Evolutionary conservation across 2,113 vertebrate species (phyloP), one percentile per base, ranked within the genome.

Genomic region (Mesembrinibis cayennensis): DNA sequence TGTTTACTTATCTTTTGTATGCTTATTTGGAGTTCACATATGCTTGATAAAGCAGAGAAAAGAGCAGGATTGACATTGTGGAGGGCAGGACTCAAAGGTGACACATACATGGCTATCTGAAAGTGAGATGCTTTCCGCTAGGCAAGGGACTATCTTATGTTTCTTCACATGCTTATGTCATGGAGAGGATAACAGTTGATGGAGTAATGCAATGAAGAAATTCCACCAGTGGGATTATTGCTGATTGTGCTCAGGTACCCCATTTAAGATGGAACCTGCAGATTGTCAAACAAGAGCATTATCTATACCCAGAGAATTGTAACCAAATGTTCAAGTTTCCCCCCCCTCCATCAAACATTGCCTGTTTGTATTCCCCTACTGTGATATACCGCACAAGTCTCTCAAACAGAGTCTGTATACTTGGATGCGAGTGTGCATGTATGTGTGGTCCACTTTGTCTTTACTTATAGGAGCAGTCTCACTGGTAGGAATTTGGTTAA

Each of bases 341-440:
- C 40, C 40, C 40, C 40, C 40, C 40, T n/a, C 40, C 8, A 6
- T 38, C 9, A 45, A 2, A 19, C 0, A 0, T 62, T 82, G 14
- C 30, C 6, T 49, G 8, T 77, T 92, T 86, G 9, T 72, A 4
- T 76, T 91, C 26, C 26, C 7, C 6, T 87, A 0, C 13, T 50
- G 14, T 21, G 26, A 16, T 30, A 45, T 3, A 25, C 36, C 3
- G 2, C 38, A 25, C n/a, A 30, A 9, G 2, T 45, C 6, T 59
- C 53, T 80, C 40, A 44, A 2, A 52, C 4, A 45, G 27, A 59
- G 58, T 53, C 30, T 82, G 19, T 55, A 0, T 38, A 3, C 25
- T 16, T 70, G 52, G 44, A 11, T 78, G 9, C 23, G 12, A 25
- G 34, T 19, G n/a, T 79, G 27, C 13, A 9, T 27, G 29, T 26